phyloP scores from a whole-genome alignment of 2,797 vertebrate species.

The Dendrocincla tyrannina region DNA sequence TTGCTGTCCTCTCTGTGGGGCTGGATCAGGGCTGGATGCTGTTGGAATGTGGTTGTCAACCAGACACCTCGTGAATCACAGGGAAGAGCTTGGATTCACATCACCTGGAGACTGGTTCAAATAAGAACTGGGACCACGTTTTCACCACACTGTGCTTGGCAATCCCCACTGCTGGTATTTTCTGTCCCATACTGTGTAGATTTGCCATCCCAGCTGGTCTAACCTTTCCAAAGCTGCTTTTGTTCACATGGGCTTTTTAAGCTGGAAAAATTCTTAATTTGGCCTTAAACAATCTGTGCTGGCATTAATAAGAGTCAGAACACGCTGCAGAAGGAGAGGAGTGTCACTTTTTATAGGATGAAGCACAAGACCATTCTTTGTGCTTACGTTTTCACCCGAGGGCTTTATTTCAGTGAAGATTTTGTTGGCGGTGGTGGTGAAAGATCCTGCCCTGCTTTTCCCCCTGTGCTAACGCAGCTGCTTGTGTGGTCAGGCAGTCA shows the following conservation, averaged over 20 bases:
- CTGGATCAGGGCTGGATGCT: neutral
- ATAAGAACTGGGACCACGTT: fast-evolving
- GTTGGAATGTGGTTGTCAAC: fast-evolving
- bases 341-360: neutral
- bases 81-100: neutral
- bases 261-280: neutral
- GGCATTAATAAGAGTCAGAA: neutral
- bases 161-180: neutral
- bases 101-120: neutral
- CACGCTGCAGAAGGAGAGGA: neutral
- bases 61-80: neutral
- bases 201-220: neutral
- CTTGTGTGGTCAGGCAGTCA: neutral
- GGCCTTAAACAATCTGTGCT: neutral
- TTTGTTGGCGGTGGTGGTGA: neutral
- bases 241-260: neutral
- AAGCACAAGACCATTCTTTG: neutral
- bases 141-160: neutral
- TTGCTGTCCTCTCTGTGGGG: neutral
- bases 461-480: neutral
- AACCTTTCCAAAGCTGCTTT: neutral
- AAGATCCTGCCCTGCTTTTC: neutral
- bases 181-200: neutral
- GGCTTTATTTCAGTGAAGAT: neutral
- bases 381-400: neutral